Base-by-base conservation (phyloP, 35 echinoderm and acorn worm genomes). In the Ophiothrix spiculata region DNA sequence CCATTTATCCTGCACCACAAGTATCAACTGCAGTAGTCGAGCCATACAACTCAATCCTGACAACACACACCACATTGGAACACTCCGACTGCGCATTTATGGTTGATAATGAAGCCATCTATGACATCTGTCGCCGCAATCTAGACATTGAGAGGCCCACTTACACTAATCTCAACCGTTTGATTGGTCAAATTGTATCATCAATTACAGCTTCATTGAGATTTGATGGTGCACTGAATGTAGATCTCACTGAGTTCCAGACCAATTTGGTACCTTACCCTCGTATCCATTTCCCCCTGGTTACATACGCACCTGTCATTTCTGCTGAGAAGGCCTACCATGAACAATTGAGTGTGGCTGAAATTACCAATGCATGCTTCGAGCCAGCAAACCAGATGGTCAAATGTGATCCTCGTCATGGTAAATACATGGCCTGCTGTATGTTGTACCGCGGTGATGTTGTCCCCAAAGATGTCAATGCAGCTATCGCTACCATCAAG, bases 81-180 rank as follows among this genome's bases (percentile, higher is more conserved):
- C 91, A 89, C 64, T 84, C 91, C 63, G 91, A 89, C 32, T 93
- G 91, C 80, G 91, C 91, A 39, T 93, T 93, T 77, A 93, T 93
- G 91, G 91, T 93, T 39, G 91, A 93, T 77, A 93, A 93, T 83
- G 91, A 93, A 63, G 91, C 91, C 63, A 93, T 93, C 37, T 93
- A 89, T 64, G 91, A 93, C 35, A 83, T 93, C 40, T 93, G 91
- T 46, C n/a, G 83, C 8, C 86, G 91, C 14, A 93, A 93, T 75
- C 82, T 93, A 15, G 91, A 89, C 56, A 88, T 93, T 35, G 91
- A 93, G 46, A 46, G 77, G 23, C 81, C 88, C 21, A 77, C 49
- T 1, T 90, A 90, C 36, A 77, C 80, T 32, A 90, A 90, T 75
- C 40, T 91, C 13, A 91, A 91, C 83, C 89, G 89, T 77, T 56